phyloP scores from a whole-genome alignment of 2,888 invertebrate species.

The Folsomia candida region DNA sequence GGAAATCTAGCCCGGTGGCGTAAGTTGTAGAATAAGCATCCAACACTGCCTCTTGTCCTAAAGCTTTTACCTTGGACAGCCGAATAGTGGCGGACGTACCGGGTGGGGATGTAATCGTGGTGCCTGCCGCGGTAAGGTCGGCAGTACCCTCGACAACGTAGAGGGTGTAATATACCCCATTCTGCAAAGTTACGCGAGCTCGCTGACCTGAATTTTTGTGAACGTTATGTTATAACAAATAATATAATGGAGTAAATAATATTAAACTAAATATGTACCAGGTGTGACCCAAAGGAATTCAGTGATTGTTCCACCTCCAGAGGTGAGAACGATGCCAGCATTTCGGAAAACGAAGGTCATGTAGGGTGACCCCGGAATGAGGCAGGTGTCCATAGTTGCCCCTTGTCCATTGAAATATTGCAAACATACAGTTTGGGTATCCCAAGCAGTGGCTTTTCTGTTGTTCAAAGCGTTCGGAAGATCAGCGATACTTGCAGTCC shows the following conservation, averaged over 20 bases:
- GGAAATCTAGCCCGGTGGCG: slow-evolving; percentile 21
- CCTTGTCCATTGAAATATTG: slow-evolving; percentile 34
- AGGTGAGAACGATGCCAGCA: slow-evolving; percentile 35
- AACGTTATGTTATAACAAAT: background rate
- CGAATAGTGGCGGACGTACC: slow-evolving; percentile 30
- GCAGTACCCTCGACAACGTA: slow-evolving; percentile 23
- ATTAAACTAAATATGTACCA: slow-evolving; percentile 7
- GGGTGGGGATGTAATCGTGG: slow-evolving; percentile 16
- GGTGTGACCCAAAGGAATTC: slow-evolving; percentile 20
- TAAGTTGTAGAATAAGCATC: slow-evolving; percentile 23
- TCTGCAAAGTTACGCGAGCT: slow-evolving; percentile 26
- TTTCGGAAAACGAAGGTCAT: slow-evolving; percentile 40
- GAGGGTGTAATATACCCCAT: slow-evolving; percentile 25
- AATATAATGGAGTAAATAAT: slow-evolving; percentile 34
- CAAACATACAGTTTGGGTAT: slow-evolving; percentile 42
- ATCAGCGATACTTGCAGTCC: slow-evolving; percentile 22
- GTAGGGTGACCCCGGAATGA: slow-evolving; percentile 45
- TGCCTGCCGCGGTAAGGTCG: slow-evolving; percentile 17
- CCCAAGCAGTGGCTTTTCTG: slow-evolving; percentile 39
- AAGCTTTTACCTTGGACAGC: slow-evolving; percentile 32
- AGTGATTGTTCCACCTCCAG: slow-evolving; percentile 24
- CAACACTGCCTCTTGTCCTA: slow-evolving; percentile 23
- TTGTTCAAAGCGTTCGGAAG: slow-evolving; percentile 25
- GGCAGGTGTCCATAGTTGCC: slow-evolving; percentile 35
- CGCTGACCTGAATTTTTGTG: slow-evolving; percentile 12